phyloP scores from a whole-genome alignment of 2,888 invertebrate genomes.

The Agriopis aurantiaria region DNA sequence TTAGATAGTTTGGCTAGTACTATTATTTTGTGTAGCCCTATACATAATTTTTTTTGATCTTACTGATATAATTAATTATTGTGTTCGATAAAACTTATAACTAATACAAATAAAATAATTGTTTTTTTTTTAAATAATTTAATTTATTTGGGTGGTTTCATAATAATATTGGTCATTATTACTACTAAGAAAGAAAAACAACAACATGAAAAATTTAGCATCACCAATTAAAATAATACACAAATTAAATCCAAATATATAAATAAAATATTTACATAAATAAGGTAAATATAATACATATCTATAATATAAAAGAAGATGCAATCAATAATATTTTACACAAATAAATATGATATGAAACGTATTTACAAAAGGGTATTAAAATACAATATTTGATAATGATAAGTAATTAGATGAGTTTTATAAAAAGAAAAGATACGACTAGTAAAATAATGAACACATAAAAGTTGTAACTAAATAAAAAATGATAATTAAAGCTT shows the following conservation, averaged over 20 bases:
- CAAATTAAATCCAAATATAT: conserved; percentile 44
- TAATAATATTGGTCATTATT: conserved; percentile 56
- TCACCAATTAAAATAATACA: conserved; percentile 33
- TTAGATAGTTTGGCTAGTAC: too few relatives aligned
- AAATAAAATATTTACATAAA: conserved; percentile 56
- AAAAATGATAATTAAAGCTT: conserved; percentile 70
- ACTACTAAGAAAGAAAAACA: conserved; percentile 42
- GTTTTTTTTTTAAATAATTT: conserved; percentile 50
- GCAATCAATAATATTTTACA: conserved; percentile 77
- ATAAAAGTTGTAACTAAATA: conserved; percentile 53
- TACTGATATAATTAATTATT: too few relatives aligned
- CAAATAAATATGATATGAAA: conserved; percentile 74
- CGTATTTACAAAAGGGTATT: conserved; percentile 77
- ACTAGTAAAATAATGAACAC: conserved; percentile 67
- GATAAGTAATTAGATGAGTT: conserved; percentile 36
- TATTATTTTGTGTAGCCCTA: too few relatives aligned
- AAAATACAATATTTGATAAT: conserved; percentile 43
- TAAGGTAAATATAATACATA: conserved; percentile 18
- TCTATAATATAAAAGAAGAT: conserved; percentile 62
- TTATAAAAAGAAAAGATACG: conserved; percentile 48
- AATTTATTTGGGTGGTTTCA: conserved; percentile 68
- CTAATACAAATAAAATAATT: conserved; percentile 26
- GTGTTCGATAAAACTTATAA: not conserved
- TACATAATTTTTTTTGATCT: too few relatives aligned
- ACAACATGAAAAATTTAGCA: conserved; percentile 38